A percentile compares a stretch with the other conserved stretches of the same genome.
These are phyloP conservation scores for Tetranychus truncatus DNA, from an alignment of 2,888 invertebrate species.

Conservation along the genomic window DNA sequence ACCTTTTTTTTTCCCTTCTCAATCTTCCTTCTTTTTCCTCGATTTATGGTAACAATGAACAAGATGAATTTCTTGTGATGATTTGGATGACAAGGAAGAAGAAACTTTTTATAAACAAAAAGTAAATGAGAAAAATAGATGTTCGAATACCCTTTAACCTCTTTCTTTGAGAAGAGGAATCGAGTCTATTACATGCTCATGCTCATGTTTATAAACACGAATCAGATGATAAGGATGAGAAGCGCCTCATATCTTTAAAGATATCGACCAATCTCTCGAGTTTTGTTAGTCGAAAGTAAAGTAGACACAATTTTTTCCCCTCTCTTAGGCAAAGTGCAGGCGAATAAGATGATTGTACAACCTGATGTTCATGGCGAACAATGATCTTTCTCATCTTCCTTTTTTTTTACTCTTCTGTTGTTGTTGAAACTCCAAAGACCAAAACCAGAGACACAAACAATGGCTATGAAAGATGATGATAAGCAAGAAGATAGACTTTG, in stretches of 20 bases:
- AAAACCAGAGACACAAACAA: neutral
- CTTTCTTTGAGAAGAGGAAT: neutral
- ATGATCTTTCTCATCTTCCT: neutral
- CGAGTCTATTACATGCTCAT: neutral
- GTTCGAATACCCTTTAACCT: neutral
- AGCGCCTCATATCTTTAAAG: neutral
- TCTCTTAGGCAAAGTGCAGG: neutral
- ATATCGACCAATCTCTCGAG: neutral
- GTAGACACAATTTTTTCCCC: too few relatives aligned
- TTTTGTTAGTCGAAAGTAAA: neutral
- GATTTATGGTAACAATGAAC: neutral
- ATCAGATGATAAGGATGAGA: neutral
- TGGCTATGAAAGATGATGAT: neutral
- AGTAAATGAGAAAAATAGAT: neutral
- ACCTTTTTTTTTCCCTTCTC: neutral
- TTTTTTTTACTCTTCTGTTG: neutral
- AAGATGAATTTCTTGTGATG: neutral
- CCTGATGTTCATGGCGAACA: neutral
- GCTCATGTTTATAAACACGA: neutral
- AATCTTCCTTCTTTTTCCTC: neutral
- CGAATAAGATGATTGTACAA: neutral
- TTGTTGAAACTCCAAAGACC: neutral
- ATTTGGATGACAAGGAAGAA: neutral
- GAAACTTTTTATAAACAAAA: conserved; percentile 1
- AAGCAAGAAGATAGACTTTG: neutral